Evolutionary conservation across 1,140 invertebrate genomes (phyloP).

Genomic region (Drosophila parvula): DNA sequence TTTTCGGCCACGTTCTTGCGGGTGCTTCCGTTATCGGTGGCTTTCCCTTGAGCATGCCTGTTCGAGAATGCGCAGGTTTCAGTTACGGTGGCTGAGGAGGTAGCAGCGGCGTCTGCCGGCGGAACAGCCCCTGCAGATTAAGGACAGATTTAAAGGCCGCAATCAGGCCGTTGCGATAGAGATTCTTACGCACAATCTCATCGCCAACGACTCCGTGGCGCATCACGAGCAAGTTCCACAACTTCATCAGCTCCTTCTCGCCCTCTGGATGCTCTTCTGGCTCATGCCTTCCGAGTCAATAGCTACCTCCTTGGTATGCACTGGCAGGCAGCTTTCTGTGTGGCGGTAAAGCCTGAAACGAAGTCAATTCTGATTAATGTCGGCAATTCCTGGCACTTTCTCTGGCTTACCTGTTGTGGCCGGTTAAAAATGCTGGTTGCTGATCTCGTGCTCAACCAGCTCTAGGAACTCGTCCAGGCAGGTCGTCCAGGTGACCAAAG

Average conservation of each 20-base stretch:
- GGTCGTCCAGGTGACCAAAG: constrained; percentile 91
- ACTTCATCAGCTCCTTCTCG: constrained; percentile 99
- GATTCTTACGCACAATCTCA: constrained; percentile 93
- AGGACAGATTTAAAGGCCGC: constrained; percentile 93
- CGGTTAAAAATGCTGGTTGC: constrained; percentile 92
- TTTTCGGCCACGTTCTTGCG: constrained; percentile 76
- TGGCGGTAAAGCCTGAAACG: constrained; percentile 96
- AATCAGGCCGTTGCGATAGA: constrained; percentile 96
- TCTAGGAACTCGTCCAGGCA: constrained; percentile 94
- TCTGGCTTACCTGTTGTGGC: constrained; percentile 92
- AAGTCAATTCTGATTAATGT: not conserved
- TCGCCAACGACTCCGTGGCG: constrained; percentile 89
- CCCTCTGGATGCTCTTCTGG: constrained; percentile 97
- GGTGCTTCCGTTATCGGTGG: constrained; percentile 28
- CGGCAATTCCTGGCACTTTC: not conserved
- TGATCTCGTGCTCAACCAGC: constrained; percentile 90
- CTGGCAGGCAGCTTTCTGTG: constrained; percentile 95
- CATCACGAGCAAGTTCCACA: constrained; percentile 99
- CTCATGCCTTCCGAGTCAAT: constrained; percentile 97
- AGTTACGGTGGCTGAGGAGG: constrained; percentile 16
- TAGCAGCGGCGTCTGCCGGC: constrained; percentile 35
- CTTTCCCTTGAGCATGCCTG: constrained; percentile 24
- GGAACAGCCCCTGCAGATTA: constrained; percentile 81
- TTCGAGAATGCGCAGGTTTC: constrained; percentile 19
- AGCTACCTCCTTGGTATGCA: constrained; percentile 97